A percentile compares a stretch with the other conserved stretches of the same genome.
Conservation (phyloP, 1,140 invertebrate genomes). For the Vanessa tameamea region DNA sequence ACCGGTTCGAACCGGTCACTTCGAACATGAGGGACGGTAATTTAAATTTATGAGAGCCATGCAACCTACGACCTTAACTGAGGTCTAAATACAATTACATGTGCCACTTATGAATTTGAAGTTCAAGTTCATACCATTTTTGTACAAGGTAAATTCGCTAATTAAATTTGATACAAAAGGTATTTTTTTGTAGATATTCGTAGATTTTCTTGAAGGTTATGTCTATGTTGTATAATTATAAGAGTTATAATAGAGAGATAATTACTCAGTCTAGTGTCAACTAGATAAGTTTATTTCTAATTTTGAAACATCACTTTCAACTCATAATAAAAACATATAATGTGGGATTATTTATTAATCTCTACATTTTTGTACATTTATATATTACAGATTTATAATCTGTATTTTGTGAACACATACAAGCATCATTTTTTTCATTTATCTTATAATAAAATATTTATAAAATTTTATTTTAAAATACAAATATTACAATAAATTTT, state of each 20-base stretch:
- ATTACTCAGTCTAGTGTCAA: too few species aligned
- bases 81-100: background rate
- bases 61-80: background rate
- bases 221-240: too few species aligned
- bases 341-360: background rate
- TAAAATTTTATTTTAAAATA: background rate
- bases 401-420: background rate
- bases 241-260: too few species aligned
- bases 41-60: background rate
- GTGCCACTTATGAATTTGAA: too few species aligned
- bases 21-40: background rate
- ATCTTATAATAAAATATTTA: background rate
- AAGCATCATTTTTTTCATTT: background rate
- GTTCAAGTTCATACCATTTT: too few species aligned
- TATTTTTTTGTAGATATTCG: too few species aligned
- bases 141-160: too few species aligned
- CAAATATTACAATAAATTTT: too few species aligned
- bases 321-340: background rate
- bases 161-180: too few species aligned
- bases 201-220: too few species aligned
- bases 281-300: too few species aligned
- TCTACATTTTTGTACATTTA: background rate
- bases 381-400: background rate
- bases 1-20: background rate
- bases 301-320: too few species aligned